A percentile compares a stretch with the other conserved stretches of the same genome.
phyloP scores from a whole-genome alignment of 2,113 vertebrate genomes.

The Hippoglossus stenolepis region DNA sequence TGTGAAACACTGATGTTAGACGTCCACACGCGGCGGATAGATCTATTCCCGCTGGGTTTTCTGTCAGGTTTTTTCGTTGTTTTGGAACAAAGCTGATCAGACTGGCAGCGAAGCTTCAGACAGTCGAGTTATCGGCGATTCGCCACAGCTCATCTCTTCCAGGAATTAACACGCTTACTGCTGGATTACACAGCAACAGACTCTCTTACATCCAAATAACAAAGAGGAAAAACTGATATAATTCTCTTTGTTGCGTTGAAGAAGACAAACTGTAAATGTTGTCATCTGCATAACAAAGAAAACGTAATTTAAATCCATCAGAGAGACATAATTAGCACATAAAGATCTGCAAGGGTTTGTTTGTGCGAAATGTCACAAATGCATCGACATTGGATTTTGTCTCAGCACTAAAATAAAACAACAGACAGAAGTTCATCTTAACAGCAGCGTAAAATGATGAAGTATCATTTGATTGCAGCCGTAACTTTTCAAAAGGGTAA shows the following conservation, averaged over 20 bases:
- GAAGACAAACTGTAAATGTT: background rate
- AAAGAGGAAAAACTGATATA: background rate
- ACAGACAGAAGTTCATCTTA: background rate
- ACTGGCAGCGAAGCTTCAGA: conserved; percentile 26
- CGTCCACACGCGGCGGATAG: background rate
- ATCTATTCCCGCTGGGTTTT: conserved; percentile 29
- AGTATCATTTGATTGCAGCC: background rate
- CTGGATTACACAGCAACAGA: conserved; percentile 20
- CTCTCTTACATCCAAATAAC: background rate
- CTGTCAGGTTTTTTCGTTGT: conserved; percentile 12
- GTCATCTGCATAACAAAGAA: background rate
- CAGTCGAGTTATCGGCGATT: conserved; percentile 6
- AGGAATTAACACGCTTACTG: conserved; percentile 13
- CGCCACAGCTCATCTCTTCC: background rate
- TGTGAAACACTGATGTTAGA: conserved; percentile 21
- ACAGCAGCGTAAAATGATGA: background rate
- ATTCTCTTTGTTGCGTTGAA: background rate
- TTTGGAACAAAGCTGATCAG: conserved; percentile 40
- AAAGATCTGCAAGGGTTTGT: background rate
- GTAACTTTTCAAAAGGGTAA: background rate
- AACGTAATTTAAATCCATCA: too few relatives aligned
- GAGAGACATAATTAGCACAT: background rate
- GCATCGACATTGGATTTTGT: too few relatives aligned
- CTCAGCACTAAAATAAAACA: too few relatives aligned
- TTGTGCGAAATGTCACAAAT: background rate